phyloP scores from a whole-genome alignment of 2,797 vertebrate genomes.

The Falco cherrug region DNA sequence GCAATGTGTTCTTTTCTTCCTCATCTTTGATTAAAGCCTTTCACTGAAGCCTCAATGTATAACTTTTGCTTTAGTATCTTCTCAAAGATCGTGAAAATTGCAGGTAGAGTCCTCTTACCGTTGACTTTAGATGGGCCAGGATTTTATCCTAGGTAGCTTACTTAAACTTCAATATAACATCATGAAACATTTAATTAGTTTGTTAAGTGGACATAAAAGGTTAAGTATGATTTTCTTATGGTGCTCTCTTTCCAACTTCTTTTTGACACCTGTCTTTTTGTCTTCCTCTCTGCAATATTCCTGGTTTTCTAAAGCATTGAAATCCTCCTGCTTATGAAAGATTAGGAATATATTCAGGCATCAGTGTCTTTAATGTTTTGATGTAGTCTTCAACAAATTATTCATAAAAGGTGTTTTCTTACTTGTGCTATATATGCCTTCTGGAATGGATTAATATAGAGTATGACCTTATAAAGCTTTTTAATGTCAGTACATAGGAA shows the following conservation, averaged over 20 bases:
- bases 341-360: not conserved
- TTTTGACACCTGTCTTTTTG: conserved; percentile 16
- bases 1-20: not conserved
- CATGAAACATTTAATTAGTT: not conserved
- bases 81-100: not conserved
- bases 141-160: not conserved
- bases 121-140: not conserved
- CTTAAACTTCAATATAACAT: not conserved
- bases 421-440: not conserved
- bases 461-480: not conserved
- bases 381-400: not conserved
- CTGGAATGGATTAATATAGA: not conserved
- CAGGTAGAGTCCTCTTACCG: not conserved
- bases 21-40: not conserved
- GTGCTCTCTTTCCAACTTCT: conserved; percentile 52
- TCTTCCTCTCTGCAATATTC: not conserved
- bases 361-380: not conserved
- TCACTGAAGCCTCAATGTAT: not conserved
- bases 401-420: not conserved
- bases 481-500: not conserved
- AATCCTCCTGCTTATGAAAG: not conserved
- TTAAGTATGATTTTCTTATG: conserved; percentile 47
- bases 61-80: not conserved
- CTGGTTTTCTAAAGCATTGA: not conserved
- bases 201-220: not conserved